Conservation (phyloP, 2,888 invertebrate species). For the Oscheius myriophilus region DNA sequence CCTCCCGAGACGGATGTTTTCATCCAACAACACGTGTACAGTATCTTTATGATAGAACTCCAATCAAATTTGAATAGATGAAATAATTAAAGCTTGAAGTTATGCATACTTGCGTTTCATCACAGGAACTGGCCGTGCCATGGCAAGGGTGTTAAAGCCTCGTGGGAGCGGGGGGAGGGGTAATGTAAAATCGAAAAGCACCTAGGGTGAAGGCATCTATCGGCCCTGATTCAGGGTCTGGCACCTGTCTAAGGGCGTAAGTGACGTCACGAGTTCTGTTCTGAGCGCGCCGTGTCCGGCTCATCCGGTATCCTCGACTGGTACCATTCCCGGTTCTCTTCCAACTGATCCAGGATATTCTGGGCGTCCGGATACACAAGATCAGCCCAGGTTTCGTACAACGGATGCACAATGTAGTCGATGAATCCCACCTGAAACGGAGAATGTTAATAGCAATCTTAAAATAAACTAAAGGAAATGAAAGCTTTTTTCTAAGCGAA, state of each 20-base stretch:
- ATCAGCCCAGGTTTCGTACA: slow-evolving; percentile 99
- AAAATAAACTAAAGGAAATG: too few relatives aligned
- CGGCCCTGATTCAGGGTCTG: slow-evolving; percentile 23
- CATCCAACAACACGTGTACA: too few relatives aligned
- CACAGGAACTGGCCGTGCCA: slow-evolving; percentile 29
- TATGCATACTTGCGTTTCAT: slow-evolving; percentile 24
- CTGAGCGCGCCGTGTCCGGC: slow-evolving; percentile 45
- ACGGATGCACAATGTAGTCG: slow-evolving; percentile 98
- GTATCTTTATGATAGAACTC: too few relatives aligned
- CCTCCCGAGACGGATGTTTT: too few relatives aligned
- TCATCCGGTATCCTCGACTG: slow-evolving; percentile 65
- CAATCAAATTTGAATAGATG: slow-evolving; percentile 5
- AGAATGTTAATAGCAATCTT: too few relatives aligned
- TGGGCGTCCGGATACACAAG: slow-evolving; percentile 98
- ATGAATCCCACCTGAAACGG: slow-evolving; percentile 91
- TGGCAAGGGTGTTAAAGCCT: slow-evolving; percentile 29
- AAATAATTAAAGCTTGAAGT: slow-evolving; percentile 22
- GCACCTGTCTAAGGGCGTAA: neutral
- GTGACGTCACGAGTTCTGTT: slow-evolving; percentile 1
- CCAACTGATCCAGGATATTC: slow-evolving; percentile 94
- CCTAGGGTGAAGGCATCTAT: slow-evolving; percentile 19
- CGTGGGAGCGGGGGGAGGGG: slow-evolving; percentile 8
- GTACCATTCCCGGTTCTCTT: slow-evolving; percentile 81
- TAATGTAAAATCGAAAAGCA: slow-evolving; percentile 9
- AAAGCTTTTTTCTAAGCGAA: too few relatives aligned